Percentiles rank a stretch among this genome's conserved stretches.
Conservation (phyloP, 2,113 vertebrate species). For the Leucopsar rothschildi region DNA sequence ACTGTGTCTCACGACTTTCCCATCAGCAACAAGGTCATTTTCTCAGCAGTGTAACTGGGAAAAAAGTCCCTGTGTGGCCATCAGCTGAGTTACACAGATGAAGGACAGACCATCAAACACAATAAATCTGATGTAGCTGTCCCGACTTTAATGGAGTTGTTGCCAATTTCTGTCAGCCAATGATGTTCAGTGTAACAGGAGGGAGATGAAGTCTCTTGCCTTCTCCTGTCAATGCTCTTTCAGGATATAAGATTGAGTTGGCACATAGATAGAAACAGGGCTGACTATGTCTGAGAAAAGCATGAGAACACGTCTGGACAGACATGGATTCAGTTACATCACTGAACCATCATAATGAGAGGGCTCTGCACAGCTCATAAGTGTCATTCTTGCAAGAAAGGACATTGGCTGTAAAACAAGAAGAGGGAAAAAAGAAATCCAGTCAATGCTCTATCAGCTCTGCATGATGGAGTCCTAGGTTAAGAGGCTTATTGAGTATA, state of each 20-base stretch:
- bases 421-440: neutral
- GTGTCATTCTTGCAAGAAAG: neutral
- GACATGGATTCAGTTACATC: neutral
- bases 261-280: neutral
- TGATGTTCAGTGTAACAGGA: accelerated
- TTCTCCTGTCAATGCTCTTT: neutral
- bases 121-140: neutral
- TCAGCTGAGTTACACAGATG: neutral
- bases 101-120: neutral
- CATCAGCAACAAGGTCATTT: neutral
- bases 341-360: neutral
- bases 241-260: neutral
- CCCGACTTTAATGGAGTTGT: neutral
- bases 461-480: neutral
- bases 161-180: neutral
- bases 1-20: neutral
- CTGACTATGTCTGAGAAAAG: neutral
- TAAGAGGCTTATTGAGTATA: neutral
- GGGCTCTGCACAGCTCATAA: neutral
- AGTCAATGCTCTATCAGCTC: neutral
- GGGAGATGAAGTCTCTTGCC: neutral
- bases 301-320: neutral
- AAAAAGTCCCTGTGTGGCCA: neutral
- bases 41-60: neutral
- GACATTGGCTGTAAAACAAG: neutral